Conservation (phyloP, 2,888 invertebrate species). For the Xanthorhoe designata region DNA sequence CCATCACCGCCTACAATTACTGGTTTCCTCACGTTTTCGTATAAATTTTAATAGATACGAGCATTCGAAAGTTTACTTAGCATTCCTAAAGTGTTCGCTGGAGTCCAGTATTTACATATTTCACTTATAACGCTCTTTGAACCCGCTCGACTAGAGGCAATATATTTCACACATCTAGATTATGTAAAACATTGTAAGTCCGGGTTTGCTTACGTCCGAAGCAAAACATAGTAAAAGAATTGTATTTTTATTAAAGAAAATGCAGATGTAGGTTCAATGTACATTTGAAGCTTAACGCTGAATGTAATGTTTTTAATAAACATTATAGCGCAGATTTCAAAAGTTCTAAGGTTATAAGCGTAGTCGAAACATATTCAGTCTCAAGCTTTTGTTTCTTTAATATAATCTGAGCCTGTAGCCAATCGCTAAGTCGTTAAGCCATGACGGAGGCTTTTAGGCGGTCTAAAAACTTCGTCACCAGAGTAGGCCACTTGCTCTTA, state of each 20-base stretch:
- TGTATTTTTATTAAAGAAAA: background rate
- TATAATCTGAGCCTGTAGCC: no score
- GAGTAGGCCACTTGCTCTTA: no score
- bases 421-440: no score
- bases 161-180: conserved; percentile 2
- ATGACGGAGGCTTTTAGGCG: no score
- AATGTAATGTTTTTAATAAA: no score
- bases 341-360: background rate
- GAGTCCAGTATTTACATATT: background rate
- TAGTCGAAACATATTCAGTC: no score
- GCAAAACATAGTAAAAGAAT: background rate
- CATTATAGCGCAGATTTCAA: background rate
- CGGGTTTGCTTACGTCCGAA: background rate
- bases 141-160: background rate
- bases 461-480: no score
- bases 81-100: background rate
- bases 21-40: background rate
- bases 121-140: background rate
- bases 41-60: background rate
- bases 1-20: background rate
- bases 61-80: background rate
- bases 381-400: no score
- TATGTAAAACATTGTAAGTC: background rate
- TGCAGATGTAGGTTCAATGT: no score
- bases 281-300: no score